Evolutionary conservation across 2,797 vertebrate species (phyloP).

Genomic region (Lutra lutra): DNA sequence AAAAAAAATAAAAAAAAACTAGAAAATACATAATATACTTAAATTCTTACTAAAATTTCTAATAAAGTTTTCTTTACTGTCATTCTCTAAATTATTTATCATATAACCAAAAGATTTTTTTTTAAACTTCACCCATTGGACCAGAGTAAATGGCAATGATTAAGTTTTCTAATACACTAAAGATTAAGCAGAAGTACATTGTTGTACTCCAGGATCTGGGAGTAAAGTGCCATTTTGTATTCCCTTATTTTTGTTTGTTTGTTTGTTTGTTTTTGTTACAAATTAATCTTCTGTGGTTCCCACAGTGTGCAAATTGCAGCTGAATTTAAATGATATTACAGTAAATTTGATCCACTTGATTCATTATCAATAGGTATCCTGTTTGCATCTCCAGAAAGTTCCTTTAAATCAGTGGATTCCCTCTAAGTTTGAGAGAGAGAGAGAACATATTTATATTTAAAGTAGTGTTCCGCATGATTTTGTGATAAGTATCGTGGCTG

Average conservation of each 20-base stretch:
- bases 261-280: neutral
- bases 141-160: neutral
- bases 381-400: constrained; percentile 1
- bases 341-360: neutral
- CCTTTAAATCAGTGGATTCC: neutral
- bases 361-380: neutral
- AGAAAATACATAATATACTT: neutral
- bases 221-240: neutral
- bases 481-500: neutral
- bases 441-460: neutral
- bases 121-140: neutral
- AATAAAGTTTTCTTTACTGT: neutral
- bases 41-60: neutral
- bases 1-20: too few species aligned
- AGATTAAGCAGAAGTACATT: neutral
- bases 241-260: neutral
- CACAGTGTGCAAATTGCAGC: neutral
- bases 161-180: neutral
- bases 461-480: neutral
- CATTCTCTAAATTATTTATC: neutral
- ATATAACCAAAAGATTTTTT: neutral
- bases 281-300: neutral
- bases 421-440: neutral
- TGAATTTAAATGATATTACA: neutral
- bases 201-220: neutral